Conservation (phyloP, 2,888 invertebrate species). For the Monoplex corrugatus region DNA sequence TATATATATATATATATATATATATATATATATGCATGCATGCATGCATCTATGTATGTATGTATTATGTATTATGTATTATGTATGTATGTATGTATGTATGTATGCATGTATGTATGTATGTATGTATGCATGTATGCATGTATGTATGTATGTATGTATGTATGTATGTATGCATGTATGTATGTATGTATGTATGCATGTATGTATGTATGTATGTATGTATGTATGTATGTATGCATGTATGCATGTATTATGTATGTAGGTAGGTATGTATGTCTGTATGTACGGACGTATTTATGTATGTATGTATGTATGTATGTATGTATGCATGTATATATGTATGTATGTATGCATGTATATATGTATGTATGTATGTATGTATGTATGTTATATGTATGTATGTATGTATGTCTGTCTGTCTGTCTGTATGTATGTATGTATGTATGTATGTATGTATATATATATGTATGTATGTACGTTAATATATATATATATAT, state of each 20-base stretch:
- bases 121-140: not conserved
- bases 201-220: too few relatives aligned
- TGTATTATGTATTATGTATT: not conserved
- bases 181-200: not conserved
- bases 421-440: not conserved
- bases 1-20: not conserved
- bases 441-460: slow-evolving; percentile 22
- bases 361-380: not conserved
- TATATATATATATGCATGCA: not conserved
- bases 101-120: not conserved
- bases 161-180: not conserved
- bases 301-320: slow-evolving; percentile 11
- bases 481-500: too few relatives aligned
- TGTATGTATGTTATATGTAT: not conserved
- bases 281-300: not conserved
- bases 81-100: not conserved
- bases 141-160: not conserved
- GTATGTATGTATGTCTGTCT: not conserved
- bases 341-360: not conserved
- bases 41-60: not conserved
- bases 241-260: not conserved
- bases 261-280: not conserved
- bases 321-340: not conserved
- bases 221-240: too few relatives aligned
- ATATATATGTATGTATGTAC: too few relatives aligned